Evolutionary conservation across 2,797 vertebrate species (phyloP).

Genomic region (Falco rusticolus): DNA sequence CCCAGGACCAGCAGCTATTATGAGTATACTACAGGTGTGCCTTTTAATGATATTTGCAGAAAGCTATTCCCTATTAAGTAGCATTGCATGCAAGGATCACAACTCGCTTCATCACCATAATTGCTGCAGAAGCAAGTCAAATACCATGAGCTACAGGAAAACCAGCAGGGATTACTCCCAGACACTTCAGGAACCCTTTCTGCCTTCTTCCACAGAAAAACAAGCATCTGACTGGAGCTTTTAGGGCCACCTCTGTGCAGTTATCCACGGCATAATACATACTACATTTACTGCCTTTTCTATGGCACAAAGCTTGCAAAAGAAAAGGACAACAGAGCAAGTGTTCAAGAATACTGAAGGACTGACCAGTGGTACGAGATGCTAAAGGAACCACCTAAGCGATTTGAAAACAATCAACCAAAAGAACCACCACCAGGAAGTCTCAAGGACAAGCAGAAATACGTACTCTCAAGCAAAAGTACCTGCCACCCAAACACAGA

Average conservation of each 20-base stretch:
- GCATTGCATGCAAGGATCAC: background rate
- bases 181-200: background rate
- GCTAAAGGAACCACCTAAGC: background rate
- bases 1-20: background rate
- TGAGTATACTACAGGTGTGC: background rate
- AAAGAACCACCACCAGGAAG: background rate
- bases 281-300: background rate
- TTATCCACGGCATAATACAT: background rate
- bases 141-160: background rate
- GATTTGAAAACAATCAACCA: background rate
- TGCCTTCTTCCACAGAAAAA: background rate
- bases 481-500: background rate
- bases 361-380: fast-evolving
- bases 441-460: background rate
- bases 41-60: background rate
- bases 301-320: background rate
- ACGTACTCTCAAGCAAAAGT: background rate
- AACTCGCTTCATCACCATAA: background rate
- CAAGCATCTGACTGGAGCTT: background rate
- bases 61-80: background rate
- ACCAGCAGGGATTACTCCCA: background rate
- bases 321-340: background rate
- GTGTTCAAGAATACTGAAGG: background rate
- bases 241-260: background rate
- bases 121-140: background rate